Evolutionary conservation across 2,888 invertebrate species (phyloP), one percentile per base, ranked within the genome.

Genomic region (Acronicta alni): DNA sequence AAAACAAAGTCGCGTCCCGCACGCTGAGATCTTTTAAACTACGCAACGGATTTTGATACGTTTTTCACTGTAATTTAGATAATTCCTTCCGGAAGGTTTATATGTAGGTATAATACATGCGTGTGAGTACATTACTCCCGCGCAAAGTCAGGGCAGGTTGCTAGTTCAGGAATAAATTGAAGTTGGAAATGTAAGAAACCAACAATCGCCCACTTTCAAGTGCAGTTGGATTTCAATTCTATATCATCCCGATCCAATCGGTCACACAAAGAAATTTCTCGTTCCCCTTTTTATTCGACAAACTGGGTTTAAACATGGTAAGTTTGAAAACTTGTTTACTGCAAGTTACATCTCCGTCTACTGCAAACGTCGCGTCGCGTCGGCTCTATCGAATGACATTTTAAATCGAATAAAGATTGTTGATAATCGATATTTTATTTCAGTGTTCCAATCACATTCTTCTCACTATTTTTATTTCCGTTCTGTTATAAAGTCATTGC

Each of bases 291-390:
- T 78, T 74, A 68, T 71, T 63, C 66, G 55, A 71, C 57, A 76
- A 77, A 75, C 74, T 76, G 49, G 66, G 75, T 68, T 79, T 59
- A 59, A 65, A 67, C 77, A 63, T 70, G 53, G 61, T 64, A 73
- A 81, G 77, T 81, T 84, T 62, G 61, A 66, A 78, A 84, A 85
- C 85, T 85, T 82, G 82, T 85, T 82, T 80, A 72, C 71, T 60
- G 64, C 67, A 67, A 72, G 64, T 69, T 79, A 59, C 51, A 42
- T 55, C 51, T 66, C 52, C 62, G 51, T 52, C 61, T 55, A 67
- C 53, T 18, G 54, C 44, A 26, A 51, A 54, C 47, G 35, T 38
- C 46, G 38, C 44, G n/a, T n/a, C n/a, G n/a, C n/a, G 38, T 38
- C 46, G 38, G 23, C 12, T 10, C 26, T 23, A 75, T 76, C 67